Evolutionary conservation across 2,888 invertebrate genomes (phyloP), one percentile per base, ranked within the genome.

Genomic region (Ligdia adustata): DNA sequence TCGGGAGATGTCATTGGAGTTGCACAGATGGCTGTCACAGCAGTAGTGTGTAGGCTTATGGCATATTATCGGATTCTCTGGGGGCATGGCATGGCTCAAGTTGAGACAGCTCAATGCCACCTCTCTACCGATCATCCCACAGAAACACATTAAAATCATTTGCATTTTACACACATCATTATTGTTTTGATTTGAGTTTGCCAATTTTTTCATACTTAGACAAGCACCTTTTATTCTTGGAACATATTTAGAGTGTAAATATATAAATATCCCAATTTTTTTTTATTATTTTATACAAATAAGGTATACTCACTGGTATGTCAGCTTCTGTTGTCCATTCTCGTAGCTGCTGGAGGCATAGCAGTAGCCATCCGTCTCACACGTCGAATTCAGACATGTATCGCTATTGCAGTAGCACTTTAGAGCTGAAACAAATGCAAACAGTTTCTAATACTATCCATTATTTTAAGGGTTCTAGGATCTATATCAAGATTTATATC

Each of bases 391-490:
- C 39, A 91, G 92, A 7, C 94, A 93, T 68, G 94, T 93, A 73
- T 96, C 95, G 72, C 94, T 93, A 82, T 97, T 97, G 89, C 97
- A 97, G 84, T 95, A 94, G 81, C 97, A 97, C 85, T 94, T 95
- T 68, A 97, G 82, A 58, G 93, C 95, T 95, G 82, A 62, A 60
- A 4, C 41, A 49, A 13, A 39, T 15, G 5, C 32, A 2, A n/a
- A n/a, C n/a, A n/a, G n/a, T n/a, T n/a, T n/a, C n/a, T n/a, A n/a
- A n/a, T n/a, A n/a, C n/a, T n/a, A n/a, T n/a, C n/a, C n/a, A n/a
- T n/a, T n/a, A n/a, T n/a, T n/a, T n/a, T n/a, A n/a, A n/a, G n/a
- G n/a, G n/a, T n/a, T n/a, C n/a, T n/a, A n/a, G n/a, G n/a, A n/a
- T n/a, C n/a, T n/a, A n/a, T n/a, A n/a, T n/a, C n/a, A n/a, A n/a